phyloP scores from a whole-genome alignment of 2,888 invertebrate genomes.

The Rhopalosiphum nymphaeae region DNA sequence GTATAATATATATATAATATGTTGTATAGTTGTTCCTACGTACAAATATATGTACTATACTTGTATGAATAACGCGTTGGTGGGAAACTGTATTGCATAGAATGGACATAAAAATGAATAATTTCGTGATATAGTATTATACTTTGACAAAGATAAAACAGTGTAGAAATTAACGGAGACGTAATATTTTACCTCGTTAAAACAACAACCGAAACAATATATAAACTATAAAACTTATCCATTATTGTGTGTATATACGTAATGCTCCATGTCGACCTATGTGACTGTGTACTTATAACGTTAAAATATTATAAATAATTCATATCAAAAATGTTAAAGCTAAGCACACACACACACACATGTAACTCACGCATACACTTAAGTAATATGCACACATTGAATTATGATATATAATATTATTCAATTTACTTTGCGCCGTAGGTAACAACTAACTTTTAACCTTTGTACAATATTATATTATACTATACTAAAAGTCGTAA shows the following conservation, averaged over 20 bases:
- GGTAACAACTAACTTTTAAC: background rate
- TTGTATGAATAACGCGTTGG: background rate
- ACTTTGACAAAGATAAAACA: background rate
- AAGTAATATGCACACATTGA: background rate
- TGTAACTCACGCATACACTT: background rate
- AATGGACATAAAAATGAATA: background rate
- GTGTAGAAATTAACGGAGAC: background rate
- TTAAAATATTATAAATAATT: background rate
- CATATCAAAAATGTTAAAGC: background rate
- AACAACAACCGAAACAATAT: background rate
- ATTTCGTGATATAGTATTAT: background rate
- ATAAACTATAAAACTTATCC: background rate
- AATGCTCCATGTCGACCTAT: background rate
- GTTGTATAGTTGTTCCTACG: background rate
- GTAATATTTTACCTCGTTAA: background rate
- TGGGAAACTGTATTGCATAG: background rate
- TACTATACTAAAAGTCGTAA: background rate
- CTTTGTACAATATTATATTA: background rate
- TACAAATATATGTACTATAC: background rate
- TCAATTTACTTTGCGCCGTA: background rate
- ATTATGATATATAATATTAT: background rate
- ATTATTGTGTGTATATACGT: background rate
- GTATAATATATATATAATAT: background rate
- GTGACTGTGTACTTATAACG: background rate
- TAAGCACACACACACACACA: background rate